phyloP scores from a whole-genome alignment of 2,888 invertebrate genomes.

The Aphodius sticticus region DNA sequence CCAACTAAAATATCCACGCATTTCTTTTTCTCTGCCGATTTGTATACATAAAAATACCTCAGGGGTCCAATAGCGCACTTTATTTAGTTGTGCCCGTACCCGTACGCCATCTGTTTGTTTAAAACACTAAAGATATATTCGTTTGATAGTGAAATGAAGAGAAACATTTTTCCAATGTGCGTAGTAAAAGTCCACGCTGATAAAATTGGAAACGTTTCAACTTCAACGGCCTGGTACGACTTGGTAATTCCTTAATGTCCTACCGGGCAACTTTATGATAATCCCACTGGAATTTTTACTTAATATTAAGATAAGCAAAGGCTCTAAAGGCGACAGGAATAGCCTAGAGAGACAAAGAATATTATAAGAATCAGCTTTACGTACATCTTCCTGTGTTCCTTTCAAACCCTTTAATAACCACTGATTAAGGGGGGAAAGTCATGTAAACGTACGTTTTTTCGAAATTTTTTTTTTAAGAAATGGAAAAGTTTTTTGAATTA shows the following conservation, averaged over 20 bases:
- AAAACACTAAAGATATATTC: neutral
- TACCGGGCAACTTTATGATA: neutral
- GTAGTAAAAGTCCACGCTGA: constrained; percentile 4
- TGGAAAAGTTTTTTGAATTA: too few species aligned
- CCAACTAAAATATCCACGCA: neutral
- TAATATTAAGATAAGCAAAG: neutral
- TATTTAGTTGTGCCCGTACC: neutral
- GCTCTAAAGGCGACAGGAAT: neutral
- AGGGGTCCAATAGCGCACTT: neutral
- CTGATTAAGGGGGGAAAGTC: too few species aligned
- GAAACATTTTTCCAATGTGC: neutral
- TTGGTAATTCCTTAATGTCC: neutral
- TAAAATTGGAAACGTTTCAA: neutral
- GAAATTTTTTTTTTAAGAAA: too few species aligned
- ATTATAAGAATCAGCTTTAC: neutral
- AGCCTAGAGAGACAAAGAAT: neutral
- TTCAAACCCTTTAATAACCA: too few species aligned
- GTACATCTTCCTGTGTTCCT: too few species aligned
- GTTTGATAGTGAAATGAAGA: neutral
- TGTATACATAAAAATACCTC: neutral
- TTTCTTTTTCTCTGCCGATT: neutral
- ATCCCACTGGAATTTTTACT: neutral
- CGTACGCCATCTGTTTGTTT: neutral
- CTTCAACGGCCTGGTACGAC: neutral
- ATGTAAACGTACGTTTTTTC: too few species aligned